Percentiles rank a stretch among this genome's conserved stretches.
These are phyloP conservation scores for Ichneumon xanthorius DNA, from an alignment of 2,888 invertebrate species.

Conservation along the genomic window DNA sequence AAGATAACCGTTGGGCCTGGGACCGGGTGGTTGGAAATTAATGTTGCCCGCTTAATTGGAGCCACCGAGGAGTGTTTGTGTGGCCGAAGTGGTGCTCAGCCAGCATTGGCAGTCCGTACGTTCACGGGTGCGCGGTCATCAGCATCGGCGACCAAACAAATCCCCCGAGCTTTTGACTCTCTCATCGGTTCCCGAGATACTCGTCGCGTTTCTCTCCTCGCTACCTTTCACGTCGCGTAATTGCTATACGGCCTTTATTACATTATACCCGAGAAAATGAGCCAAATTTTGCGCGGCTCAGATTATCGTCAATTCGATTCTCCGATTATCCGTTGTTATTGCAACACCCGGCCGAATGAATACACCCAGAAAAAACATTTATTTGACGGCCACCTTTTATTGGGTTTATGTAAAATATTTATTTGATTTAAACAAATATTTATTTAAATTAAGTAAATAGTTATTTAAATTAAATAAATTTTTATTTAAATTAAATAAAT, in stretches of 20 bases:
- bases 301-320: neutral
- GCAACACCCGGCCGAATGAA: neutral
- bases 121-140: neutral
- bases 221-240: conserved; percentile 63
- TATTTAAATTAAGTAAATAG: too few species aligned
- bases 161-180: conserved; percentile 37
- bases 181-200: conserved; percentile 44
- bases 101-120: conserved; percentile 13
- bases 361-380: too few species aligned
- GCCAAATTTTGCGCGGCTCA: neutral
- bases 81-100: conserved; percentile 83
- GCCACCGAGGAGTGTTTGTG: conserved; percentile 83
- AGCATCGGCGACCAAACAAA: conserved; percentile 41
- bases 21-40: conserved; percentile 84
- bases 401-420: too few species aligned
- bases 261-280: neutral
- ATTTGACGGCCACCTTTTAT: too few species aligned
- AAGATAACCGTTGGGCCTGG: conserved; percentile 80
- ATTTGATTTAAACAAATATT: too few species aligned
- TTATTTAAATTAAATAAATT: too few species aligned
- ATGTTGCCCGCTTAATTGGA: conserved; percentile 84
- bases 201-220: conserved; percentile 11
- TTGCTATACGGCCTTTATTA: neutral
- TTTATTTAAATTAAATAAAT: too few species aligned
- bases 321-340: neutral